Percentiles rank a stretch among this genome's conserved stretches.
phyloP scores from a whole-genome alignment of 2,888 invertebrate species.

The Schizaphis graminum region DNA sequence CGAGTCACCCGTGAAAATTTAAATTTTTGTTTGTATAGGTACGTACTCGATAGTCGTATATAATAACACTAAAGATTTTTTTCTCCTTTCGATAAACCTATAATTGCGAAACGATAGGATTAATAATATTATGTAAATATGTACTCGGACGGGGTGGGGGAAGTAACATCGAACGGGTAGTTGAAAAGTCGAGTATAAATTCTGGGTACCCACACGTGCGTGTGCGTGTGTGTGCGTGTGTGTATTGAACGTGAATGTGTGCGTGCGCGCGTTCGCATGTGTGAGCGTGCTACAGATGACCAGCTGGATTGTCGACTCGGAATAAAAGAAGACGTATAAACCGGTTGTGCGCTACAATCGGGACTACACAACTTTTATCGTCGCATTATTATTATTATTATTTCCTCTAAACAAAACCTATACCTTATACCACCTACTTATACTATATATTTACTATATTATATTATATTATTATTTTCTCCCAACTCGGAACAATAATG shows the following conservation, averaged over 20 bases:
- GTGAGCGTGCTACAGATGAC: constrained; percentile 7
- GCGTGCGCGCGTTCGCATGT: not conserved
- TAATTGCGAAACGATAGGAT: constrained; percentile 35
- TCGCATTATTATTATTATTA: constrained; percentile 52
- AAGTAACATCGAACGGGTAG: constrained; percentile 4
- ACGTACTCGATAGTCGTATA: not conserved
- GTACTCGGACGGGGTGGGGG: not conserved
- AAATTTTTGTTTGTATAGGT: not conserved
- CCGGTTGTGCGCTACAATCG: constrained; percentile 54
- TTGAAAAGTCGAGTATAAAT: constrained; percentile 31
- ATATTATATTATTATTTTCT: not conserved
- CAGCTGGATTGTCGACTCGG: constrained; percentile 66
- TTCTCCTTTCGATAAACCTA: not conserved
- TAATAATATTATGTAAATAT: constrained; percentile 37
- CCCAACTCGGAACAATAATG: constrained; percentile 31
- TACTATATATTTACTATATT: not conserved
- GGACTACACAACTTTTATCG: constrained; percentile 50
- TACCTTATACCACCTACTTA: not conserved
- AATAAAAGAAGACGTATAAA: constrained; percentile 55
- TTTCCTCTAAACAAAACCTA: constrained; percentile 24
- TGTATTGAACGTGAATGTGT: not conserved
- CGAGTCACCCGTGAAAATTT: constrained; percentile 39
- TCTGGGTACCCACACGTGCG: not conserved
- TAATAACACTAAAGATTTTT: not conserved
- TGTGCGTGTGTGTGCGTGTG: not conserved